Evolutionary conservation across 2,888 invertebrate genomes (phyloP).

Genomic region (Watsonalla cultraria): DNA sequence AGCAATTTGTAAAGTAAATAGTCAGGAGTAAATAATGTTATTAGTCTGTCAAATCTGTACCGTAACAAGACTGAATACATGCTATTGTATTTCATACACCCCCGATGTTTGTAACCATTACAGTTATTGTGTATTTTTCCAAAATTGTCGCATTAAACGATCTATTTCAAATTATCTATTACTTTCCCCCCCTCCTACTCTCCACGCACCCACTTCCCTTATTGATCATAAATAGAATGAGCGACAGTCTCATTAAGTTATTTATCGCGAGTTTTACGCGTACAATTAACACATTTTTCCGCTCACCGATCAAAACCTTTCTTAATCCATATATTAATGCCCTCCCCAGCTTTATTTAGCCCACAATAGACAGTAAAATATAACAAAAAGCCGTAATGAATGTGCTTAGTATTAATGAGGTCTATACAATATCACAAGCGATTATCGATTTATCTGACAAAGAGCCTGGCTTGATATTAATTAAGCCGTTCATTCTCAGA

Average conservation of each 20-base stretch:
- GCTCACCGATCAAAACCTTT: no score
- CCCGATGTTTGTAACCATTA: slow-evolving; percentile 41
- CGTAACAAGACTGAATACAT: slow-evolving; percentile 58
- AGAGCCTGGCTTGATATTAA: slow-evolving; percentile 50
- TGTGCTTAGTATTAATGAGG: slow-evolving; percentile 14
- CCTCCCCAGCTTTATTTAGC: no score
- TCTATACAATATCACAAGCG: slow-evolving; percentile 24
- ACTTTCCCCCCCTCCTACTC: slow-evolving; percentile 10
- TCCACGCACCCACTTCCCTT: no score
- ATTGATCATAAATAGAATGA: no score
- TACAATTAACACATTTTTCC: background rate
- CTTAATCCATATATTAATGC: no score
- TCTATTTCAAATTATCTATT: slow-evolving; percentile 37
- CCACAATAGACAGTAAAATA: slow-evolving; percentile 7
- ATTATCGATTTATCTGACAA: slow-evolving; percentile 46
- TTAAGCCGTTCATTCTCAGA: slow-evolving; percentile 59
- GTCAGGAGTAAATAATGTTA: slow-evolving; percentile 7
- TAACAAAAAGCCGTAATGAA: slow-evolving; percentile 21
- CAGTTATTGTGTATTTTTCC: slow-evolving; percentile 59
- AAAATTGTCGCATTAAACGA: slow-evolving; percentile 62
- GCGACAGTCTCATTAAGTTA: no score
- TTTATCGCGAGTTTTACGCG: no score
- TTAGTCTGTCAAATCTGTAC: slow-evolving; percentile 48
- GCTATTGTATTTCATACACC: slow-evolving; percentile 36
- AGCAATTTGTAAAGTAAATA: slow-evolving; percentile 9